Base-by-base conservation (phyloP, 2,888 invertebrate species). In the Patella caerulea region DNA sequence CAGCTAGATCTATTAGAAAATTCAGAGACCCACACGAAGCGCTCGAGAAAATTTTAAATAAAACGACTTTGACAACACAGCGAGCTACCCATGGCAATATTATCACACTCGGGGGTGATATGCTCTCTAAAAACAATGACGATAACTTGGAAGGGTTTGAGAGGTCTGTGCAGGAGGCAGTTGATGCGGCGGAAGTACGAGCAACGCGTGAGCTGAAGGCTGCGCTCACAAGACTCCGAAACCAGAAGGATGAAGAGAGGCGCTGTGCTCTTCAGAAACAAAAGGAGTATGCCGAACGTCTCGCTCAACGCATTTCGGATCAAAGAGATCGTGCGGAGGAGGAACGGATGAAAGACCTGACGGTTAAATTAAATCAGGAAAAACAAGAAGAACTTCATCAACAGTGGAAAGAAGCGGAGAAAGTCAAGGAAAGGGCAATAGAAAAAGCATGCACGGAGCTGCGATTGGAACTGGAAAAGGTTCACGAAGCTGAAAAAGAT, bases 11-110 rank as follows among this genome's bases (percentile, higher is more conserved):
- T 59, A 80, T 82, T 65, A 86, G 84, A 72, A 82, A 82, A 73
- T 81, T 78, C 34, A 82, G 79, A 72, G 85, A 86, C 78, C 87
- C 88, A 45, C 82, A 86, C 76, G 87, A 88, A 79, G 82, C 85
- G 19, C 83, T 90, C 54, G 90, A 90, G 76, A 83, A 88, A 75
- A 88, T 90, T 83, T 81, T 90, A 53, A 90, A 89, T 80, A 90
- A 87, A 81, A 89, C 90, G 19, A 87, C 88, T 3, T 82, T 90
- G 52, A 80, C 87, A 7, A 89, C 90, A 71, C 87, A 90, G 78
- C 83, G 89, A 71, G 76, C 87, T 15, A 82, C 85, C 54, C 90
- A 90, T 79, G 80, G 82, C 59, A 85, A 89, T 76, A 89, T 90
- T 7, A 84, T 89, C 24, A 88, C 84, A 14, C 76, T 85, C 53